phyloP scores from a whole-genome alignment of 2,888 invertebrate species.

The Caenorhabditis afra region DNA sequence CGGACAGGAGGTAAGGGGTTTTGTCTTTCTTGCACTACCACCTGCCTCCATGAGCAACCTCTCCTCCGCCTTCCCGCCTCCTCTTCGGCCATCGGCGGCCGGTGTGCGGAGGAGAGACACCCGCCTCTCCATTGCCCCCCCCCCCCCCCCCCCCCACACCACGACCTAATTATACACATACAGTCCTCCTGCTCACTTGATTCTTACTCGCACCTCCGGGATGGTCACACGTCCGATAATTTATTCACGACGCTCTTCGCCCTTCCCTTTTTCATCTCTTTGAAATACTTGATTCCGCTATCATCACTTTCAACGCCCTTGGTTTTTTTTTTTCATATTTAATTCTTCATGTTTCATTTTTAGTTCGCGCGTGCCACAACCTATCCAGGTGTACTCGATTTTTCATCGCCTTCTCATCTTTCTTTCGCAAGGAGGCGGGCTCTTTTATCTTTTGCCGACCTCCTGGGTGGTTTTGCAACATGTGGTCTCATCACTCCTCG shows the following conservation, averaged over 20 bases:
- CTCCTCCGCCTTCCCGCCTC: background rate
- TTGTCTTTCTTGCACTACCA: constrained; percentile 32
- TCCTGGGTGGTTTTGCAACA: constrained; percentile 20
- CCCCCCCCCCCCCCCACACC: constrained; percentile 37
- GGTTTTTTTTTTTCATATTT: too few species aligned
- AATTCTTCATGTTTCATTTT: too few species aligned
- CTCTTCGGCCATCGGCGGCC: constrained; percentile 5
- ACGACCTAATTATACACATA: constrained; percentile 58
- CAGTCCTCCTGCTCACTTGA: constrained; percentile 56
- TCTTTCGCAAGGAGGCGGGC: background rate
- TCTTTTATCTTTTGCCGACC: constrained; percentile 38
- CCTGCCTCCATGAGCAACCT: constrained; percentile 50
- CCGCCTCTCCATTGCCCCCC: too few species aligned
- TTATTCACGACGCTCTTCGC: constrained; percentile 4
- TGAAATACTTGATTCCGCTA: too few species aligned
- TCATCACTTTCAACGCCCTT: background rate
- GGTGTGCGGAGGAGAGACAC: constrained; percentile 13
- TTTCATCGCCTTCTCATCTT: constrained; percentile 27
- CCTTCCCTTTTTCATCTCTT: background rate
- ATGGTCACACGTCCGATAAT: background rate
- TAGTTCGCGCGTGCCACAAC: background rate
- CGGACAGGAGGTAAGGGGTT: constrained; percentile 4
- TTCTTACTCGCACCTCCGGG: constrained; percentile 40
- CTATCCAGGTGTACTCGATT: constrained; percentile 46
- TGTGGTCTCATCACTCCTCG: constrained; percentile 13